A percentile compares a stretch with the other conserved stretches of the same genome.
Evolutionary conservation across 1,140 invertebrate species (phyloP).

Genomic region (Plodia interpunctella): DNA sequence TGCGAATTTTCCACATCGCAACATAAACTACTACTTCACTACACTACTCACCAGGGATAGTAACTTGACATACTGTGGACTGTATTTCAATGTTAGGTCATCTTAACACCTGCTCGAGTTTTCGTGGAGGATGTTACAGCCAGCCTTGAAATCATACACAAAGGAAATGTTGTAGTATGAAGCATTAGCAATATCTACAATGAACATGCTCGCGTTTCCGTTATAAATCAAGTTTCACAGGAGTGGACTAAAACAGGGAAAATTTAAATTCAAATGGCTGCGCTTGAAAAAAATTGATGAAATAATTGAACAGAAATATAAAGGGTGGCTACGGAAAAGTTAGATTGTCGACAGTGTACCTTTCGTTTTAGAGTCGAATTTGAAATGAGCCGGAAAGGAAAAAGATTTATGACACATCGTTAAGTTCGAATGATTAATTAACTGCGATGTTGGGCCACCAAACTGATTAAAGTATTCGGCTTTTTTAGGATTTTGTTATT

Average conservation of each 20-base stretch:
- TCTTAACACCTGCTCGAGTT: no score
- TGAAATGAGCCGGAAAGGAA: conserved; percentile 17
- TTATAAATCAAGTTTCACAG: not conserved
- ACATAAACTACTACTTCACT: no score
- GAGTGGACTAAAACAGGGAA: not conserved
- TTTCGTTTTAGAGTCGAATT: conserved; percentile 8
- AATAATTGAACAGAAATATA: conserved; percentile 10
- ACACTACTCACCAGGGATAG: no score
- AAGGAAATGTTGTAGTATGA: no score
- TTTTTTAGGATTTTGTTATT: no score
- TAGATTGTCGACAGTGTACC: not conserved
- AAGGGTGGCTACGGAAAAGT: not conserved
- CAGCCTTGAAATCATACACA: no score
- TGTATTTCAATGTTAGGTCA: no score
- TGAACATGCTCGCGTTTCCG: not conserved
- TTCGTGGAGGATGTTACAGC: no score
- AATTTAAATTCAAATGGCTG: not conserved
- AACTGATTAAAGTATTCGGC: conserved; percentile 8
- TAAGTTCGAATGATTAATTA: conserved; percentile 44
- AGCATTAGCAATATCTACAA: not conserved
- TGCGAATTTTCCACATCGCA: no score
- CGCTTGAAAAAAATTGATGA: conserved; percentile 6
- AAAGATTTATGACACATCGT: conserved; percentile 45
- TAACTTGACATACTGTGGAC: no score
- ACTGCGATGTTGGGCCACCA: conserved; percentile 20